These are phyloP conservation scores for Coleophora deauratella DNA, from an alignment of 2,888 invertebrate genomes.

Conservation along the genomic window DNA sequence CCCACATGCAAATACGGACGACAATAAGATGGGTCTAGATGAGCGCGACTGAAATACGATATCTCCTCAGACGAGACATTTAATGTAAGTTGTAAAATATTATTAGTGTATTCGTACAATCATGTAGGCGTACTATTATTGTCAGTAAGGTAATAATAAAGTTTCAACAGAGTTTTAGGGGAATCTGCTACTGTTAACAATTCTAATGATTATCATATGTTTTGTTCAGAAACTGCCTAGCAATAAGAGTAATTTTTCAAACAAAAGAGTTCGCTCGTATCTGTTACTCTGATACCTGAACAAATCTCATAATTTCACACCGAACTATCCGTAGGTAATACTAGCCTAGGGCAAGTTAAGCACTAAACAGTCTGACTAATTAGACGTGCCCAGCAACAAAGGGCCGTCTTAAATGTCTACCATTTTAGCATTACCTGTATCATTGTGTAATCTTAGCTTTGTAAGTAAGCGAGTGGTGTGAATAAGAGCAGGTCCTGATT, in stretches of 20 bases:
- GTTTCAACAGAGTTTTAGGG: too few species aligned
- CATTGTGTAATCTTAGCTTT: conserved; percentile 29
- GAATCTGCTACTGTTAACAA: too few species aligned
- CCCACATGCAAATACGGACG: conserved; percentile 35
- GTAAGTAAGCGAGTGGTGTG: conserved; percentile 15
- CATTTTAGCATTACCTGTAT: conserved; percentile 24
- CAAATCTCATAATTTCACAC: conserved; percentile 60
- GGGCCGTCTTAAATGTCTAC: conserved; percentile 35
- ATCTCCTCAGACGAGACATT: conserved; percentile 41
- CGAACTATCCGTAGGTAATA: conserved; percentile 43
- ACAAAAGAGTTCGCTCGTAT: too few species aligned
- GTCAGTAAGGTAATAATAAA: too few species aligned
- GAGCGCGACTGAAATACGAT: conserved; percentile 66
- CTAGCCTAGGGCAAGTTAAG: conserved; percentile 52
- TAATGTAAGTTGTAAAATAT: conserved; percentile 43
- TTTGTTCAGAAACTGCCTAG: too few species aligned
- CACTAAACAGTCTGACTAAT: conserved; percentile 71
- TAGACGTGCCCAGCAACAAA: conserved; percentile 69
- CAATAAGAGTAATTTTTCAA: too few species aligned
- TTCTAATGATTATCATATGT: too few species aligned
- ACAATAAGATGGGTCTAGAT: conserved; percentile 55
- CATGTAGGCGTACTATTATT: conserved; percentile 45
- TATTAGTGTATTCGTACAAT: conserved; percentile 21
- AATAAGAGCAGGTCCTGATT: background rate
- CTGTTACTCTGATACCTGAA: conserved; percentile 24